A percentile compares a stretch with the other conserved stretches of the same genome.
These are phyloP conservation scores for Characodon lateralis DNA, from an alignment of 2,797 vertebrate species.

Conservation along the genomic window DNA sequence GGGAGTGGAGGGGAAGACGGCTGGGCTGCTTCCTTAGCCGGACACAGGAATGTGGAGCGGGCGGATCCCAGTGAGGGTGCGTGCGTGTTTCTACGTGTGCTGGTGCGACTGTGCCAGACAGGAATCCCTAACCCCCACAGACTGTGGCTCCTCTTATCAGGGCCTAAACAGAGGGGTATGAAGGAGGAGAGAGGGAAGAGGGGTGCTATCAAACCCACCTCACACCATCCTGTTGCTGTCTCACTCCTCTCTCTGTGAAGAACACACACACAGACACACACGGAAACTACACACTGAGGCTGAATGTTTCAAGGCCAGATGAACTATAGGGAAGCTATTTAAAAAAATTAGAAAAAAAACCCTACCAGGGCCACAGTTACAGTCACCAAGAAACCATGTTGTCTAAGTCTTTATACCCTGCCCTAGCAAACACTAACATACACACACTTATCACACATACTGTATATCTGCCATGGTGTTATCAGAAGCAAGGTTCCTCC, in stretches of 20 bases:
- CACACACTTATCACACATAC: neutral
- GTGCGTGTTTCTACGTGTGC: slow-evolving; percentile 54
- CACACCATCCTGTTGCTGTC: slow-evolving; percentile 52
- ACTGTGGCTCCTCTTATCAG: slow-evolving; percentile 83
- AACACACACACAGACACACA: slow-evolving; percentile 34
- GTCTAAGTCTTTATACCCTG: slow-evolving; percentile 1
- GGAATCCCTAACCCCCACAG: slow-evolving; percentile 83
- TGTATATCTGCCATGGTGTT: neutral
- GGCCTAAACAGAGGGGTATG: slow-evolving; percentile 62
- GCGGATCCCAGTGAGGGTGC: slow-evolving; percentile 69
- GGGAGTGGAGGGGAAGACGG: slow-evolving; percentile 77
- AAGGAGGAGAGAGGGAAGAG: slow-evolving; percentile 28
- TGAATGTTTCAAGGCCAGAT: slow-evolving; percentile 60
- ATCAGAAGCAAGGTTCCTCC: neutral
- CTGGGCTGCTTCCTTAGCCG: slow-evolving; percentile 79
- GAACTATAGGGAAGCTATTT: slow-evolving; percentile 69
- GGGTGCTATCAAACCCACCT: slow-evolving; percentile 67
- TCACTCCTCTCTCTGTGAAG: slow-evolving; percentile 37
- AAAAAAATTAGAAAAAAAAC: slow-evolving; percentile 42
- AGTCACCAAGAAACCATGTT: slow-evolving; percentile 49
- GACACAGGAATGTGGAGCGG: slow-evolving; percentile 83
- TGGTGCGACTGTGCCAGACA: slow-evolving; percentile 78
- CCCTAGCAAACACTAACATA: neutral
- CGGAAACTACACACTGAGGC: slow-evolving; percentile 53
- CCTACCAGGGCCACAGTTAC: slow-evolving; percentile 55